Conservation (phyloP, 1,140 invertebrate genomes). For the Saccostrea glomerata region DNA sequence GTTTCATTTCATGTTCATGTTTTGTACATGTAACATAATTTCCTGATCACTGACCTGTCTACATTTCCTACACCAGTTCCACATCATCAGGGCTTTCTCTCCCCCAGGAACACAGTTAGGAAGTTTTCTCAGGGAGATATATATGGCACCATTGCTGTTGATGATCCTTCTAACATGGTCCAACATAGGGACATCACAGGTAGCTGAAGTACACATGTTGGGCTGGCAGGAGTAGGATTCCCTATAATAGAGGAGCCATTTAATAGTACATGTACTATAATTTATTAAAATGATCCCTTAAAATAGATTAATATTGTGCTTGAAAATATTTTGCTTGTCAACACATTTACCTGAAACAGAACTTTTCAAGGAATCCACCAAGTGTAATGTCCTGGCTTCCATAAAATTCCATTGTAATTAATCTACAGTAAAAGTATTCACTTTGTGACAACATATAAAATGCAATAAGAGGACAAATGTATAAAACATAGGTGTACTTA, state of each 20-base stretch:
- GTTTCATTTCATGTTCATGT: no score
- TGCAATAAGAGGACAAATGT: not conserved
- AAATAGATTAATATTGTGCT: no score
- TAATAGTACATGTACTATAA: not conserved
- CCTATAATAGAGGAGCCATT: slow-evolving; percentile 82
- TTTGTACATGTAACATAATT: not conserved
- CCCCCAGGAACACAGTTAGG: slow-evolving; percentile 65
- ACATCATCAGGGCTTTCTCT: slow-evolving; percentile 86
- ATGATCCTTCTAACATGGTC: slow-evolving; percentile 93
- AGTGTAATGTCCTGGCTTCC: slow-evolving; percentile 95
- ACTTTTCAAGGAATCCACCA: slow-evolving; percentile 94
- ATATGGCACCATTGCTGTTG: slow-evolving; percentile 87
- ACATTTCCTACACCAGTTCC: slow-evolving; percentile 91
- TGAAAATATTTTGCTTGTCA: not conserved
- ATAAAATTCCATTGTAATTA: slow-evolving; percentile 96
- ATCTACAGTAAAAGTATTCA: slow-evolving; percentile 80
- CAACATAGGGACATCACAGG: slow-evolving; percentile 90
- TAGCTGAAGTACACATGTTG: slow-evolving; percentile 90
- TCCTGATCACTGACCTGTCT: slow-evolving; percentile 81
- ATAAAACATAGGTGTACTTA: no score
- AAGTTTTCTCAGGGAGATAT: slow-evolving; percentile 83
- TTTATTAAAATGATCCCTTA: no score
- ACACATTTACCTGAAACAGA: slow-evolving; percentile 88
- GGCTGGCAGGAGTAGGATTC: slow-evolving; percentile 81
- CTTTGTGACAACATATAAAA: not conserved